Evolutionary conservation across 2,888 invertebrate genomes (phyloP), one percentile per base, ranked within the genome.

Genomic region (Drosophila lacicola): DNA sequence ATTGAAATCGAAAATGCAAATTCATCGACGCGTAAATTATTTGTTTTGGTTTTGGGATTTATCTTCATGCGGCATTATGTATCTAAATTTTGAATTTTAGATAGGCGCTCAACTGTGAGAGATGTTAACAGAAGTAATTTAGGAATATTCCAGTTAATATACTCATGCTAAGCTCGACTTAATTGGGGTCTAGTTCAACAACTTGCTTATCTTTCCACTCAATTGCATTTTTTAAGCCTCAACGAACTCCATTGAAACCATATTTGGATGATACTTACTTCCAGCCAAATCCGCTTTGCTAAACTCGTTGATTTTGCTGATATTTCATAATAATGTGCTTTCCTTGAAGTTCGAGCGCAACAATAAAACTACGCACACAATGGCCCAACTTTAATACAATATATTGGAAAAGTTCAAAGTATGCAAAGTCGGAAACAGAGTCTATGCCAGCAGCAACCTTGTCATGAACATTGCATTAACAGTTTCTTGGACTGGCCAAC

Each of bases 361-460:
- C 45, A 68, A 64, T 21, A 64, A 61, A 50, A 55, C 47, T 41
- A 49, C 49, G 47, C 36, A 61, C 66, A 34, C 29, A 41, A 44
- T 46, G 36, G 41, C 29, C 29, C 45, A 68, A 69, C 69, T 78
- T 69, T 69, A 60, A 74, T 66, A 49, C 49, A 70, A 70, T 62
- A 58, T 62, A 84, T 79, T 70, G 79, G 54, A 56, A 87, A 87
- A 82, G 85, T 84, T 82, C 72, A 72, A 72, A 84, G 81, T 65
- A 84, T 87, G 79, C 77, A 72, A 82, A 84, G 76, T 78, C 74
- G 60, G 55, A 74, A 60, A 66, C 62, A 39, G 33, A 56, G 54
- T 60, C 61, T 55, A 63, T 49, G 58, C 58, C 65, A 66, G 21
- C 50, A 50, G 50, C 46, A 84, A 51, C 51, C 79, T 76, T 66